Base-by-base conservation (phyloP, 2,888 invertebrate genomes). In the Amitus sp. region DNA sequence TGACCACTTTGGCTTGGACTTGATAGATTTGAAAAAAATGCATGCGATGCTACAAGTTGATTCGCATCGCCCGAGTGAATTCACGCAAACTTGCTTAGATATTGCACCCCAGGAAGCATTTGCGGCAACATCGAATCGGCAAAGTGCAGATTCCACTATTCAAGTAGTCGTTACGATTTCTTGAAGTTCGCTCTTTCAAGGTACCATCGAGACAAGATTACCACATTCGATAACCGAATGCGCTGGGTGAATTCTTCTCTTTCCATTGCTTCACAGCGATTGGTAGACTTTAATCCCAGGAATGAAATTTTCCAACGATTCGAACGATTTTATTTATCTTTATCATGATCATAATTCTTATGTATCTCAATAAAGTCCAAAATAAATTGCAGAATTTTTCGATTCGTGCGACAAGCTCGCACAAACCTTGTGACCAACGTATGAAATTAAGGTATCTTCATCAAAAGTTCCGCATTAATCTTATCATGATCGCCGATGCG, bases 131-230 rank as follows among this genome's bases (percentile, higher is more conserved):
- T 7, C 23, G 23, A 23, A 23, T 23, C 7, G 23, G 23, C 23
- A 23, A 23, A 23, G 23, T 23, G 23, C 23, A 7, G 39, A 7
- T 39, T 15, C 39, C 15, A 17, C 39, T 71, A 46, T 61, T 30
- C 43, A 50, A 59, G 56, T 57, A 62, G 48, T 62, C 57, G 52
- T 62, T 57, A 66, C 54, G 59, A 62, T 65, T 65, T 62, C 62
- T 59, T 47, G 53, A 53, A 54, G 55, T 59, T 58, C 55, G 62
- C 58, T 55, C 56, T 55, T 55, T 48, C 59, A 55, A 63, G 55
- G 59, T 52, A 56, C 55, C 63, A 58, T 46, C 55, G 56, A 63
- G 56, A 39, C 39, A 39, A 39, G 39, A 39, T 39, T 39, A 39
- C 13, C 59, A 51, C 63, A 59, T 63, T 54, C 49, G 40, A 19